These are phyloP conservation scores for Pristionchus fissidentatus DNA, from an alignment of 2,888 invertebrate genomes.

Conservation along the genomic window DNA sequence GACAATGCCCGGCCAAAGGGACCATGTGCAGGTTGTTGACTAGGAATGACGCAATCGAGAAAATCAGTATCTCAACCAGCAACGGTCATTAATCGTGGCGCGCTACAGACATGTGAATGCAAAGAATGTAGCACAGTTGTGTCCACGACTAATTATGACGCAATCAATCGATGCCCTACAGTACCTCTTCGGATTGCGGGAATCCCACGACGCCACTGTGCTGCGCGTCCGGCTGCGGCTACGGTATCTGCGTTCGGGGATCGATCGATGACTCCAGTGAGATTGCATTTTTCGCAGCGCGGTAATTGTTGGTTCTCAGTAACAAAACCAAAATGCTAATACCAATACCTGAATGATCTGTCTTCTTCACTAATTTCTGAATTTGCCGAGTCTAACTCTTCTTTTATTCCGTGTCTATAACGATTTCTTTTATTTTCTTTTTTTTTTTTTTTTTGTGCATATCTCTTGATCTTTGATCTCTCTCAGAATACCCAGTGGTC, in stretches of 20 bases:
- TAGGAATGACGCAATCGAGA: too few species aligned
- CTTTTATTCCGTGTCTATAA: too few species aligned
- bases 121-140: too few species aligned
- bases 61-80: neutral
- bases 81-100: too few species aligned
- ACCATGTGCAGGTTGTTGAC: conserved; percentile 15
- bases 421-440: too few species aligned
- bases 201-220: conserved; percentile 27
- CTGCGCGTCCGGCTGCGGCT: conserved; percentile 42
- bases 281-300: neutral
- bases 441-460: too few species aligned
- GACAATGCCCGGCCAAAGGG: conserved; percentile 16
- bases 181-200: conserved; percentile 26
- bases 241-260: conserved; percentile 25
- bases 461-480: conserved; percentile 1
- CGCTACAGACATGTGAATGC: too few species aligned
- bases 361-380: too few species aligned
- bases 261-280: conserved; percentile 24
- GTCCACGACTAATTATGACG: too few species aligned
- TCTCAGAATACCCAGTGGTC: neutral
- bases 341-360: too few species aligned
- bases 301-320: neutral
- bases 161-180: conserved; percentile 8
- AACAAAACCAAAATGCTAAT: too few species aligned
- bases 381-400: too few species aligned